Evolutionary conservation across 2,797 vertebrate species (phyloP).

Genomic region (Poeciliopsis presidionis): DNA sequence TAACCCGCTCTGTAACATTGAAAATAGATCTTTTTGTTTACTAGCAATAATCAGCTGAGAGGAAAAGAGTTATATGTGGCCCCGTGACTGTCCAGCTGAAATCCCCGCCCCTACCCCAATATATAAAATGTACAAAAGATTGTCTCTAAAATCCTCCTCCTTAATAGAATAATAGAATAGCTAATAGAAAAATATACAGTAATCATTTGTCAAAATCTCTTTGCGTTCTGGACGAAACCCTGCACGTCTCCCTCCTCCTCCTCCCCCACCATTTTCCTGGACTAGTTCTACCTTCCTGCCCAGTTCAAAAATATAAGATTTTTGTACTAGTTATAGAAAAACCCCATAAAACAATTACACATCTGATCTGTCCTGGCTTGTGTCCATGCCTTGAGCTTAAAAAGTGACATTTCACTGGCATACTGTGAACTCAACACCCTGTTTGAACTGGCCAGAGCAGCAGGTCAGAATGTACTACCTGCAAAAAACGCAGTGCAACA

Average conservation of each 20-base stretch:
- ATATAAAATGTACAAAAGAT: slow-evolving; percentile 86
- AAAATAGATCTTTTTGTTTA: slow-evolving; percentile 69
- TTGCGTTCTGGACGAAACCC: slow-evolving; percentile 64
- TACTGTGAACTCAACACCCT: slow-evolving; percentile 67
- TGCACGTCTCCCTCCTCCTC: slow-evolving; percentile 19
- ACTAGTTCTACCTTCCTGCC: slow-evolving; percentile 64
- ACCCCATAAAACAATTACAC: slow-evolving; percentile 45
- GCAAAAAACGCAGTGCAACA: slow-evolving; percentile 52
- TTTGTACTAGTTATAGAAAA: slow-evolving; percentile 75
- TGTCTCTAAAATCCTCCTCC: slow-evolving; percentile 79
- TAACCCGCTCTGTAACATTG: slow-evolving; percentile 47
- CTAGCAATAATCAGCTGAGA: slow-evolving; percentile 58
- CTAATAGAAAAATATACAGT: slow-evolving; percentile 88
- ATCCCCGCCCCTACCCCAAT: slow-evolving; percentile 62
- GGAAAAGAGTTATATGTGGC: slow-evolving; percentile 54
- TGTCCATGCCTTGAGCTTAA: slow-evolving; percentile 65
- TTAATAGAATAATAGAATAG: slow-evolving; percentile 68
- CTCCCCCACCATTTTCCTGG: slow-evolving; percentile 40
- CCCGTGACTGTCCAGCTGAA: slow-evolving; percentile 63
- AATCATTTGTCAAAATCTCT: slow-evolving; percentile 83
- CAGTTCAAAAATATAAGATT: slow-evolving; percentile 83
- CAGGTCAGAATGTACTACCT: slow-evolving; percentile 55
- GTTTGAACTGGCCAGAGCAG: slow-evolving; percentile 53
- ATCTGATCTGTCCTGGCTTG: slow-evolving; percentile 64
- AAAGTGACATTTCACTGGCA: slow-evolving; percentile 71